Conservation (phyloP, 2,888 invertebrate genomes). For the Anodontia alba region DNA sequence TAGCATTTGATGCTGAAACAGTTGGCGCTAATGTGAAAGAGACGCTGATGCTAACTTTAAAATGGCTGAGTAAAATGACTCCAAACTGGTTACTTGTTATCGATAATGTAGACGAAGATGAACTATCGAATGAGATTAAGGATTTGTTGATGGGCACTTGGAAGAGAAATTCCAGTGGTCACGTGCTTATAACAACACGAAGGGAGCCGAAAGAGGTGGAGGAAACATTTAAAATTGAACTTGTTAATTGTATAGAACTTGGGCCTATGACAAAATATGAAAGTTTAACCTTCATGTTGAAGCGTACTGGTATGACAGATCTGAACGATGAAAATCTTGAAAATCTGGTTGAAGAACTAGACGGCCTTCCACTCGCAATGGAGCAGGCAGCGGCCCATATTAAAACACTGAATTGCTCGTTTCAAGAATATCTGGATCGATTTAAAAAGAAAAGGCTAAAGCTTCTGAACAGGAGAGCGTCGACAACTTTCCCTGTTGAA, state of each 20-base stretch:
- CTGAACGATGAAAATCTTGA: neutral
- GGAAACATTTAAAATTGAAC: constrained; percentile 27
- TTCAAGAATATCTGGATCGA: constrained; percentile 16
- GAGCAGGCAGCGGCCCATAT: constrained; percentile 47
- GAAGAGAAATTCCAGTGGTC: constrained; percentile 26
- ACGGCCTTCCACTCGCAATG: constrained; percentile 44
- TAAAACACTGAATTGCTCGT: constrained; percentile 32
- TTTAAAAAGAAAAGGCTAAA: constrained; percentile 32
- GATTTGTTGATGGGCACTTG: constrained; percentile 36
- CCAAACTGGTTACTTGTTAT: constrained; percentile 40
- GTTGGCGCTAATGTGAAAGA: constrained; percentile 25
- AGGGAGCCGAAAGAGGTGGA: constrained; percentile 26
- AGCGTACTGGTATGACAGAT: constrained; percentile 18
- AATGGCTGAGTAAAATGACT: constrained; percentile 27
- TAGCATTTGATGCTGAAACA: constrained; percentile 26
- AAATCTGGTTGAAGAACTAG: constrained; percentile 28
- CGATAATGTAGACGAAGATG: constrained; percentile 45
- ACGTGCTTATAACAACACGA: constrained; percentile 42
- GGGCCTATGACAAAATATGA: constrained; percentile 18
- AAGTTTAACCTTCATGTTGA: constrained; percentile 20
- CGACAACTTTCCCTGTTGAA: neutral
- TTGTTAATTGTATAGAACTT: constrained; percentile 18
- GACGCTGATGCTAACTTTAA: constrained; percentile 23
- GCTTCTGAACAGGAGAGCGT: neutral
- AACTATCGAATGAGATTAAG: constrained; percentile 23